Evolutionary conservation across 2,888 invertebrate species (phyloP).

Genomic region (Pandemis corylana): DNA sequence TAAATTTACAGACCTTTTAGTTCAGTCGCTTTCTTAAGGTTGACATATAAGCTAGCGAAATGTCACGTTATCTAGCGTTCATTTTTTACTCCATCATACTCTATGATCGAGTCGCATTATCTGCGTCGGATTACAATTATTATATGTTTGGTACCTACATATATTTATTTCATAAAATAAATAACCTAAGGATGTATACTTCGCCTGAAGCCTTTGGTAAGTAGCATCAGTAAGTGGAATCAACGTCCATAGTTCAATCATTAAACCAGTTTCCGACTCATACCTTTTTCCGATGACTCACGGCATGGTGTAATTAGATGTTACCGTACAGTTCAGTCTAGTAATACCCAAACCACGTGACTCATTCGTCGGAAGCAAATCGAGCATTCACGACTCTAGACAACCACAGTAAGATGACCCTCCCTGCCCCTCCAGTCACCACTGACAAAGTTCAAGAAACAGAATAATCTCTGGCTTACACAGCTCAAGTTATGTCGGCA

Average conservation of each 20-base stretch:
- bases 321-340: conserved; percentile 57
- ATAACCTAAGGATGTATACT: neutral
- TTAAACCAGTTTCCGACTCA: conserved; percentile 16
- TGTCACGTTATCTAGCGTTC: too few species aligned
- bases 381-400: conserved; percentile 57
- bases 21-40: too few species aligned
- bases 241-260: neutral
- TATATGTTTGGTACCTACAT: too few species aligned
- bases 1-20: too few species aligned
- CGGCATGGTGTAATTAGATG: conserved; percentile 59
- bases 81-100: too few species aligned
- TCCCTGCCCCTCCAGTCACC: conserved; percentile 48
- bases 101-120: too few species aligned
- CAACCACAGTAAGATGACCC: conserved; percentile 58
- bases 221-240: neutral
- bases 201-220: neutral
- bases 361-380: conserved; percentile 68
- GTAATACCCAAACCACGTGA: conserved; percentile 54
- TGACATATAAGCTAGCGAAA: too few species aligned
- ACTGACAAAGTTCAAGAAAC: conserved; percentile 30
- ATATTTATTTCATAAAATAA: neutral
- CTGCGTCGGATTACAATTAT: too few species aligned
- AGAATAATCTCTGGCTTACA: conserved; percentile 46
- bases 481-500: conserved; percentile 46
- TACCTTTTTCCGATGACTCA: conserved; percentile 50